Base-by-base conservation (phyloP, 53 echinoderm and acorn worm species). In the Hippasteria phrygiana region DNA sequence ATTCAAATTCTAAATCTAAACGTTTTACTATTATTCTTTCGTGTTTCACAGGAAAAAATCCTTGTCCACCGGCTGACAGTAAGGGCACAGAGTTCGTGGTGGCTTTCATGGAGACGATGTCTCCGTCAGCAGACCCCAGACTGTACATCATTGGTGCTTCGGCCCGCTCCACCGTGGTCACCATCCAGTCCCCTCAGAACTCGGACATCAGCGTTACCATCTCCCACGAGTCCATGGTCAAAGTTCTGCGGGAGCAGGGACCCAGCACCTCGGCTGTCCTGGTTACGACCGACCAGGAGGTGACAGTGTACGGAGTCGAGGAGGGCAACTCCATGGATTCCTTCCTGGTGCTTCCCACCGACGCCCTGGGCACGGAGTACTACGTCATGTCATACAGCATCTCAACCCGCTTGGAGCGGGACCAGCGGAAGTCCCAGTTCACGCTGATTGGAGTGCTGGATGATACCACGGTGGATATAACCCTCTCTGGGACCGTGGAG, bases 311-410 rank as follows among this genome's bases (percentile, higher is more conserved):
- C 64, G 93, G 97, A 3, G 63, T 97, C 4, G 92, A 95, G 55
- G 84, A 92, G 29, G 97, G 97, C 14, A 95, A 92, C 77, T 93
- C 92, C 50, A 97, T 91, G 90, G 97, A 95, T 82, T 92, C 95
- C 69, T 97, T 95, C 54, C 82, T 97, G 1, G 97, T 93, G 9
- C 90, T 95, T 5, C 97, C 95, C 24, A 88, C 83, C 36, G 92
- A 95, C 77, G 93, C 92, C 11, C 88, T 97, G 32, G 95, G 97
- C 5, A 92, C 54, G 16, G 97, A 97, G 69, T 97, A 97, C 66
- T 97, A 74, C 56, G 87, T 95, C 11, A 89, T 88, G 55, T 93
- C 97, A 5, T 97, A 97, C 78, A 59, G 81, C 36, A 89, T 97
- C 56, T 67, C 95, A 13, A n/a, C 85, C 55, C 85, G 97, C 14